These are phyloP conservation scores for Apis laboriosa DNA, from an alignment of 1,140 invertebrate species.

Conservation along the genomic window DNA sequence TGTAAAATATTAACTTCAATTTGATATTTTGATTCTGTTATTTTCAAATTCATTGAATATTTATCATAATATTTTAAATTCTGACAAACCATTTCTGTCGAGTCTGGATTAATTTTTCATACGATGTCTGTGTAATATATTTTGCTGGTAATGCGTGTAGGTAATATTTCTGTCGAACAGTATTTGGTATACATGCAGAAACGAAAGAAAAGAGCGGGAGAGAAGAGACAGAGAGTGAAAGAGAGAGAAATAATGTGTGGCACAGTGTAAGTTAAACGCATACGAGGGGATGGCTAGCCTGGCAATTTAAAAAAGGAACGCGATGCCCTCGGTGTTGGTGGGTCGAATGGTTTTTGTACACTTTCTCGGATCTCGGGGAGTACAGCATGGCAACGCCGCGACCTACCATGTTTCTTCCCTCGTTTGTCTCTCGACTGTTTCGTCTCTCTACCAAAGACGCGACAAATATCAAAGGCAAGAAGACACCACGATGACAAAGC, in stretches of 20 bases:
- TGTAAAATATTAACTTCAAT: background rate
- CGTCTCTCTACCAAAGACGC: constrained; percentile 51
- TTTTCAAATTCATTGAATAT: constrained; percentile 20
- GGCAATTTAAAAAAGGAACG: constrained; percentile 52
- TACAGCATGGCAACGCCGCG: constrained; percentile 74
- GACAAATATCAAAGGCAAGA: constrained; percentile 57
- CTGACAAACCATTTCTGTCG: constrained; percentile 8
- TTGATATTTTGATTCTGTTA: background rate
- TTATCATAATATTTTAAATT: background rate
- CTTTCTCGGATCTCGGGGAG: constrained; percentile 55
- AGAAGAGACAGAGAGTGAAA: background rate
- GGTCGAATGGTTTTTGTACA: constrained; percentile 58
- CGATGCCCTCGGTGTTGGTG: constrained; percentile 52
- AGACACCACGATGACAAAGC: constrained; percentile 43
- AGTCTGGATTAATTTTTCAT: constrained; percentile 37
- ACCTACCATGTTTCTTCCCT: constrained; percentile 50
- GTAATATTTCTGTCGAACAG: constrained; percentile 40
- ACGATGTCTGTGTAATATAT: constrained; percentile 29
- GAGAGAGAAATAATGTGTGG: constrained; percentile 28
- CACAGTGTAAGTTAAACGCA: constrained; percentile 31
- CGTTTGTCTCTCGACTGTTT: constrained; percentile 44
- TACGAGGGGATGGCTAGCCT: constrained; percentile 45
- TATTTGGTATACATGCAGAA: constrained; percentile 13
- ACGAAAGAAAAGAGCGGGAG: constrained; percentile 4
- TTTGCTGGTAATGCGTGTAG: constrained; percentile 40